Evolutionary conservation across 2,888 invertebrate species (phyloP), one percentile per base, ranked within the genome.

Genomic region (Scaptomyza caliginosa): DNA sequence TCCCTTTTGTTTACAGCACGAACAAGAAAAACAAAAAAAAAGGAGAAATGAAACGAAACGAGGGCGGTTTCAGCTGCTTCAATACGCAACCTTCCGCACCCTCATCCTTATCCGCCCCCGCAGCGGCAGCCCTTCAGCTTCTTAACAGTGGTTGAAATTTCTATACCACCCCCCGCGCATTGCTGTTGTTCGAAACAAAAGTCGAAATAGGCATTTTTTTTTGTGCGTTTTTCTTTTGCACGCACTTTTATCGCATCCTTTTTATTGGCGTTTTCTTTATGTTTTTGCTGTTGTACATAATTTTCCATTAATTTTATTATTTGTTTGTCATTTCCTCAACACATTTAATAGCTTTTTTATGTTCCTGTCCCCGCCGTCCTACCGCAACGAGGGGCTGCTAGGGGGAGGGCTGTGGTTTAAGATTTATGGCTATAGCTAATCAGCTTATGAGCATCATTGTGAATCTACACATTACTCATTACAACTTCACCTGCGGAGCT

Each of bases 261-360:
- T 36, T 55, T 11, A 8, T 13, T 50, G 26, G 7, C 7, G 7
- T 8, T 11, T 43, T 34, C 32, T 42, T 65, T n/a, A n/a, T n/a
- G n/a, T n/a, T n/a, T n/a, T n/a, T 66, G n/a, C 68, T 59, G 42
- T 39, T 34, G 4, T 40, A 42, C 26, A 55, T 23, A 45, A 23
- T 16, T 60, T 66, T 76, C 63, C 56, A 43, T 59, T 69, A 74
- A 56, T 32, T 7, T 63, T 50, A 45, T 55, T 55, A 59, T 67
- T 69, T 69, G 51, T 67, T 77, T 67, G 63, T 62, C 57, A 62
- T 30, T 68, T 67, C 49, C 68, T 62, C 7, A 13, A 16, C 6
- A 48, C 57, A 48, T 59, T 54, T 84, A 81, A 84, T 84, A 60
- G 70, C 66, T 65, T 78, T 76, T 84, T 84, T 76, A 74, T 78